phyloP scores from a whole-genome alignment of 2,888 invertebrate genomes.

The Galerucella nymphaeae region DNA sequence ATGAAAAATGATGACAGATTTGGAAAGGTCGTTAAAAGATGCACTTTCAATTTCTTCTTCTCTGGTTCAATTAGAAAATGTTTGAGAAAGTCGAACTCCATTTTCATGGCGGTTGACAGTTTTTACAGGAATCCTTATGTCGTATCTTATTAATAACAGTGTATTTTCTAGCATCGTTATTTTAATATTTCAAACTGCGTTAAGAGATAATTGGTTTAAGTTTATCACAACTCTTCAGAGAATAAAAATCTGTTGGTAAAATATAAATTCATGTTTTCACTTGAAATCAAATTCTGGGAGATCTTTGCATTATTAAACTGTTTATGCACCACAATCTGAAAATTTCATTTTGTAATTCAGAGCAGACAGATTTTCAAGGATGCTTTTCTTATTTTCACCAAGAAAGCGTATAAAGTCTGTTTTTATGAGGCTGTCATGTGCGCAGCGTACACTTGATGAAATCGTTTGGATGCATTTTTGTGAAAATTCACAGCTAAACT shows the following conservation, averaged over 20 bases:
- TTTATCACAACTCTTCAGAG: too few relatives aligned
- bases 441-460: slow-evolving; percentile 51
- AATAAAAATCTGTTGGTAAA: background rate
- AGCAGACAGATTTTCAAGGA: slow-evolving; percentile 26
- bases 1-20: too few relatives aligned
- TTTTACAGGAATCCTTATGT: too few relatives aligned
- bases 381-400: slow-evolving; percentile 29
- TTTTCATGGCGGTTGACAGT: too few relatives aligned
- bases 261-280: background rate
- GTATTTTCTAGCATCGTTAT: too few relatives aligned
- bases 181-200: too few relatives aligned
- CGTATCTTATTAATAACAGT: too few relatives aligned
- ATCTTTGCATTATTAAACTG: slow-evolving; percentile 31
- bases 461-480: slow-evolving; percentile 55
- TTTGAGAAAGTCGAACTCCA: too few relatives aligned
- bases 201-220: too few relatives aligned
- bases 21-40: too few relatives aligned
- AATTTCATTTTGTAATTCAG: slow-evolving; percentile 33
- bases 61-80: too few relatives aligned
- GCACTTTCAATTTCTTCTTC: too few relatives aligned
- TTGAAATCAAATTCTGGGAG: slow-evolving; percentile 7
- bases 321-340: slow-evolving; percentile 32
- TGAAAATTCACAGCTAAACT: slow-evolving; percentile 49
- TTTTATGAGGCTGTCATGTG: slow-evolving; percentile 50
- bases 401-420: slow-evolving; percentile 39